phyloP scores from a whole-genome alignment of 2,888 invertebrate genomes.

The Acanthopleura granulata region DNA sequence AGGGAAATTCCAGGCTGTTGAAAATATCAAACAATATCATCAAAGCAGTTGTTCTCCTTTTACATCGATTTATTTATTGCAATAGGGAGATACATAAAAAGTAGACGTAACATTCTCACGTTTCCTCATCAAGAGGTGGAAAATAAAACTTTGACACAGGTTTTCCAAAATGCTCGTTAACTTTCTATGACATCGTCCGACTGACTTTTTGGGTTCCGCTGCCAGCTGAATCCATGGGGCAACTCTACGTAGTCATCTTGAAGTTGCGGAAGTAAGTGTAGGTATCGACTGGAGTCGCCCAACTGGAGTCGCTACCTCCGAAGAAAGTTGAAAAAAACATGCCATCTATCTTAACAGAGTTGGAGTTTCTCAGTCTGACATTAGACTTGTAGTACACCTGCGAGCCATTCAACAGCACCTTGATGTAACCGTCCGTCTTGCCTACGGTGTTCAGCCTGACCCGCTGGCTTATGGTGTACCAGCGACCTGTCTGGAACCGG shows the following conservation, averaged over 20 bases:
- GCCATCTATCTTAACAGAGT: constrained; percentile 38
- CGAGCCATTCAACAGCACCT: constrained; percentile 40
- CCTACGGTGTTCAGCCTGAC: constrained; percentile 45
- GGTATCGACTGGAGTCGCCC: constrained; percentile 42
- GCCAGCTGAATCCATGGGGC: too few relatives aligned
- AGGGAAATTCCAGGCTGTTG: too few relatives aligned
- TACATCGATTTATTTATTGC: too few relatives aligned
- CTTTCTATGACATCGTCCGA: too few relatives aligned
- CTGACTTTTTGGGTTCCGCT: too few relatives aligned
- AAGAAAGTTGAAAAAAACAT: constrained; percentile 54
- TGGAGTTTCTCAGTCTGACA: constrained; percentile 36
- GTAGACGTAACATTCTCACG: too few relatives aligned
- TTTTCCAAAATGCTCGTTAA: too few relatives aligned
- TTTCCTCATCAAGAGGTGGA: too few relatives aligned
- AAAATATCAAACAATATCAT: too few relatives aligned
- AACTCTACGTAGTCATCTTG: neutral
- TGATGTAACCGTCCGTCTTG: constrained; percentile 37
- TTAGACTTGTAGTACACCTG: constrained; percentile 32
- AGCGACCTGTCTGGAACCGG: constrained; percentile 34
- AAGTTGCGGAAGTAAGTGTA: constrained; percentile 52
- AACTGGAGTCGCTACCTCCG: constrained; percentile 40
- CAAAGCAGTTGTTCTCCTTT: too few relatives aligned
- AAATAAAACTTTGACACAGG: too few relatives aligned
- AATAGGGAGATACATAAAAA: too few relatives aligned
- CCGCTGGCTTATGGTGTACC: constrained; percentile 44